These are phyloP conservation scores for Amphiduros pacificus DNA, from an alignment of 2,888 invertebrate genomes.

Conservation along the genomic window DNA sequence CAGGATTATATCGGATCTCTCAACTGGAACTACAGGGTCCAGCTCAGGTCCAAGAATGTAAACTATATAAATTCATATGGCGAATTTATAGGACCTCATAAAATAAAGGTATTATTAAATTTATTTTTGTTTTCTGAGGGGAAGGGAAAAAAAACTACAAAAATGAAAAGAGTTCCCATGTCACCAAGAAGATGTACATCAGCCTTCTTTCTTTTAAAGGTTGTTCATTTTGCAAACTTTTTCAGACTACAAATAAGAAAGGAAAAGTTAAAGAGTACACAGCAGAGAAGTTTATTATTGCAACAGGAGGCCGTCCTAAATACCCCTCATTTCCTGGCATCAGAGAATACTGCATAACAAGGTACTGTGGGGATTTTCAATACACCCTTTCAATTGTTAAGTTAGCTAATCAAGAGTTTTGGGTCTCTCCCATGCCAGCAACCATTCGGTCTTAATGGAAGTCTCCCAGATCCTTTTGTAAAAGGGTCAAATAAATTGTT, in stretches of 20 bases:
- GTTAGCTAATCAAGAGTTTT: too few species aligned
- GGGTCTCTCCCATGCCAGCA: too few species aligned
- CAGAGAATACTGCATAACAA: conserved; percentile 62
- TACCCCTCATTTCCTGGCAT: conserved; percentile 63
- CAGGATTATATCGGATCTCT: conserved; percentile 63
- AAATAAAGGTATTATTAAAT: conserved; percentile 53
- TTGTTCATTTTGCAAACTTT: neutral
- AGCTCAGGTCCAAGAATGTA: conserved; percentile 61
- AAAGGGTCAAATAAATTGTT: too few species aligned
- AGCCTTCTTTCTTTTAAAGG: neutral
- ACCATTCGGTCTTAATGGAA: too few species aligned
- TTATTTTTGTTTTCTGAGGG: too few species aligned
- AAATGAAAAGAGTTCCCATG: too few species aligned
- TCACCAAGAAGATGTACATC: too few species aligned
- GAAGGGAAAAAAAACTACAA: too few species aligned
- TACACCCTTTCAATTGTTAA: too few species aligned
- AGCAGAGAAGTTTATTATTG: conserved; percentile 61
- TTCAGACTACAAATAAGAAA: conserved; percentile 53
- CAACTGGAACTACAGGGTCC: conserved; percentile 64
- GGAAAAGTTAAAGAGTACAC: conserved; percentile 58
- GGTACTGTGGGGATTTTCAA: too few species aligned
- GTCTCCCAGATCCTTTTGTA: too few species aligned
- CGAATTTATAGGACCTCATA: conserved; percentile 62
- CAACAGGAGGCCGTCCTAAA: conserved; percentile 64
- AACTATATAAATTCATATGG: conserved; percentile 64